Percentiles rank a stretch among this genome's conserved stretches.
These are phyloP conservation scores for Lissonota sp. DNA, from an alignment of 2,888 invertebrate genomes.

Conservation along the genomic window DNA sequence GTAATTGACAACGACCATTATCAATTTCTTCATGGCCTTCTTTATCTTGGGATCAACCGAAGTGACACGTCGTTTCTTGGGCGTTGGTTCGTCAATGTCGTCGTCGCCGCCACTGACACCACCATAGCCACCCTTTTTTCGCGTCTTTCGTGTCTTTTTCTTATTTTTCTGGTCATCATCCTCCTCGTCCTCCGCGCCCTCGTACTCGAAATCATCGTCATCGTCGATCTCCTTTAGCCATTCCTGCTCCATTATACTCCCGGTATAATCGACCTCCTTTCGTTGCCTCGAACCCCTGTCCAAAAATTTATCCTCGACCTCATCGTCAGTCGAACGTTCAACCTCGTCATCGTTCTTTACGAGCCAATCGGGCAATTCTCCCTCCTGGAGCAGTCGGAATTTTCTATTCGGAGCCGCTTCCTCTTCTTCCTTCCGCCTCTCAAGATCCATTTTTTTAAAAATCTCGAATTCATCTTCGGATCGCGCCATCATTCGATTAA, in stretches of 20 bases:
- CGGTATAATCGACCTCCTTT: conserved; percentile 99
- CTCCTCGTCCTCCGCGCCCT: conserved; percentile 89
- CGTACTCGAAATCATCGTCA: conserved; percentile 84
- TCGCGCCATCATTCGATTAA: conserved; percentile 99
- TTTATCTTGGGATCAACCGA: conserved; percentile 88
- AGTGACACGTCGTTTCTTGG: conserved; percentile 85
- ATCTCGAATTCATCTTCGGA: conserved; percentile 97
- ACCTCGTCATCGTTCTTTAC: conserved; percentile 97
- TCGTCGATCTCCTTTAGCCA: conserved; percentile 94
- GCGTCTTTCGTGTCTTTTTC: conserved; percentile 85
- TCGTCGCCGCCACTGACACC: conserved; percentile 75
- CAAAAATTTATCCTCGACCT: conserved; percentile 92
- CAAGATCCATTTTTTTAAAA: conserved; percentile 97
- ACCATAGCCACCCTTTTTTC: conserved; percentile 84
- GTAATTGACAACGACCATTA: conserved; percentile 95
- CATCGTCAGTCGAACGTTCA: conserved; percentile 88
- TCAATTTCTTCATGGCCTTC: conserved; percentile 93
- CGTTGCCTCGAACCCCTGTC: conserved; percentile 96
- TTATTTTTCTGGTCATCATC: conserved; percentile 86
- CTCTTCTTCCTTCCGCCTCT: conserved; percentile 92
- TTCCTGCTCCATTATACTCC: conserved; percentile 98
- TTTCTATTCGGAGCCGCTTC: conserved; percentile 90
- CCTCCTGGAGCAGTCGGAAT: conserved; percentile 95
- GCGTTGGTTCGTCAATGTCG: conserved; percentile 86
- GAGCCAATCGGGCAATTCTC: conserved; percentile 97